A percentile compares a stretch with the other conserved stretches of the same genome.
Evolutionary conservation across 1,140 invertebrate genomes (phyloP).

Genomic region (Pseudomyrmex sp.): DNA sequence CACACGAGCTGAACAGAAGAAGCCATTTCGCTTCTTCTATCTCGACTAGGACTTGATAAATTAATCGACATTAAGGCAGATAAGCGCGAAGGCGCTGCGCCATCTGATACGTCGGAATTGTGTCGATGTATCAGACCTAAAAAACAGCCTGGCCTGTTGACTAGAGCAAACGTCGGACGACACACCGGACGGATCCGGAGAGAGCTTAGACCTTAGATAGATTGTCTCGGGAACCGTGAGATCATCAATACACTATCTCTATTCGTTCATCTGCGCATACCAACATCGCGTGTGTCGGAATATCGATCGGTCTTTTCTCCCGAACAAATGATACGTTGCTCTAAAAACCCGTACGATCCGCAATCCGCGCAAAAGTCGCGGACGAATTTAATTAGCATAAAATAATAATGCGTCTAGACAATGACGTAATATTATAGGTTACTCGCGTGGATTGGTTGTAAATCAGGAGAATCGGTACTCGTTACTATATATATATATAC

Average conservation of each 20-base stretch:
- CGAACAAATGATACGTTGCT: slow-evolving; percentile 29
- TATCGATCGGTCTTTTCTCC: slow-evolving; percentile 4
- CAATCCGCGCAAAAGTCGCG: not conserved
- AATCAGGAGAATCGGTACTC: slow-evolving; percentile 27
- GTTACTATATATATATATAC: not conserved
- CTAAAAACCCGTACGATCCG: not conserved
- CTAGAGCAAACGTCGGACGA: slow-evolving; percentile 30
- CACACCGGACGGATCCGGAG: slow-evolving; percentile 3
- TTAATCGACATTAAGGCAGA: slow-evolving; percentile 72
- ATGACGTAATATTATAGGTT: not conserved
- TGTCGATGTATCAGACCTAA: slow-evolving; percentile 34
- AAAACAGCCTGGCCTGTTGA: slow-evolving; percentile 37
- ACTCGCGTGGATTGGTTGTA: slow-evolving; percentile 7
- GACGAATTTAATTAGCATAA: slow-evolving; percentile 37
- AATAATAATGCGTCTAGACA: not conserved
- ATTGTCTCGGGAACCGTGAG: slow-evolving; percentile 46
- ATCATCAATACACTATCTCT: slow-evolving; percentile 70
- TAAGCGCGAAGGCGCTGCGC: slow-evolving; percentile 57
- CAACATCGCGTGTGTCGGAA: slow-evolving; percentile 4
- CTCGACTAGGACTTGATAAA: slow-evolving; percentile 66
- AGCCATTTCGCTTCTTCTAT: slow-evolving; percentile 54
- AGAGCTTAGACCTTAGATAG: slow-evolving; percentile 24
- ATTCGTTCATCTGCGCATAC: slow-evolving; percentile 58
- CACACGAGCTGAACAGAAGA: slow-evolving; percentile 32
- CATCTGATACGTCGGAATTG: slow-evolving; percentile 46